Evolutionary conservation across 2,888 invertebrate genomes (phyloP), one percentile per base, ranked within the genome.

Genomic region (Rhamphomyia laevipes): DNA sequence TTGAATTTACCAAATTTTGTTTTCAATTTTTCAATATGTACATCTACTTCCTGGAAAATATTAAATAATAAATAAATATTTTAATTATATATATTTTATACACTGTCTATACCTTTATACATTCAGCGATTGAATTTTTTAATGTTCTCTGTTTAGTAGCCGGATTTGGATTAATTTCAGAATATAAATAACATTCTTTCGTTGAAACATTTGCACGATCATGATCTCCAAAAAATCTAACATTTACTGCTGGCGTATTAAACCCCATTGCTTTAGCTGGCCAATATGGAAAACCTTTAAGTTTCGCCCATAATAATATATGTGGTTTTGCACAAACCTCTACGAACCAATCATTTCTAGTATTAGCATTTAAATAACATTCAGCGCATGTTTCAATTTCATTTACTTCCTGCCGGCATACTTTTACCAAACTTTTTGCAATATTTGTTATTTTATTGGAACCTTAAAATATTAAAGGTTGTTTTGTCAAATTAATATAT

Each of bases 211-310:
- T 91, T 7, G 93, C 91, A 48, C 91, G 77, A 70, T 95, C 94
- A 71, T 96, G 94, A 16, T 87, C 90, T 1, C 95, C 95, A 71
- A 96, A 96, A 73, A 96, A 96, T 2, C 93, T 73, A 3, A 92
- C 92, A 68, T 95, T 93, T 0, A 93, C 88, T 58, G 84, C 80
- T 10, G 77, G 69, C 18, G 75, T 73, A 50, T 80, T 81, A 9
- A 77, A 68, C 0, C 81, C 77, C 85, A 90, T 86, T 0, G 84
- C 88, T 71, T 96, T 96, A 0, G 93, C 95, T 1, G 96, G 96
- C 96, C 96, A 97, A 69, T 86, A 94, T 0, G 96, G 96, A 63
- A 94, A 96, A 69, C 82, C 95, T 74, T 94, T 93, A 12, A 96
- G 74, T 67, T 95, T 94, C 1, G 96, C 96, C 96, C 96, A 97